These are phyloP conservation scores for Megaceryle maxima DNA, from an alignment of 2,113 vertebrate species.

Conservation along the genomic window DNA sequence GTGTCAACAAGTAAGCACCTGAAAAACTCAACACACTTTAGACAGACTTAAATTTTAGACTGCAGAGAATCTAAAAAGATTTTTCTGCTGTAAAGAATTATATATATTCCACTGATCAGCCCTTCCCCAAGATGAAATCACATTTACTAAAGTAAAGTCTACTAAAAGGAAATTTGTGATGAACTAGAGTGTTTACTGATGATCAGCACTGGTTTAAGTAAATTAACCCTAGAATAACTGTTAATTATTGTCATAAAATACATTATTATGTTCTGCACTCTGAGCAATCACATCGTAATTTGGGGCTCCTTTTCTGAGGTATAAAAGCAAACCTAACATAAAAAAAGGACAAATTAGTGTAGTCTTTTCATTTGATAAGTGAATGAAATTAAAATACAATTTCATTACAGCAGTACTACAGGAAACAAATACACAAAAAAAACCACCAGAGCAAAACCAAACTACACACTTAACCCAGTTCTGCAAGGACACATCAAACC, in stretches of 20 bases:
- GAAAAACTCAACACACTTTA: not conserved
- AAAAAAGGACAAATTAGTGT: not conserved
- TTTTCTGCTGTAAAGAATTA: not conserved
- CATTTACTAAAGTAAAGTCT: not conserved
- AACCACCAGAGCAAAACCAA: not conserved
- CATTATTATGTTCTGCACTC: not conserved
- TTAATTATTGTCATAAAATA: conserved; percentile 39
- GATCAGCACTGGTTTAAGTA: conserved; percentile 5
- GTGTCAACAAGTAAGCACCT: not conserved
- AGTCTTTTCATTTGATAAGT: conserved; percentile 37
- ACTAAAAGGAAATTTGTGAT: not conserved
- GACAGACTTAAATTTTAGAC: not conserved
- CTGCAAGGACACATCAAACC: conserved; percentile 42
- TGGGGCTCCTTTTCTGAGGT: not conserved
- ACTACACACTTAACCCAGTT: conserved; percentile 29
- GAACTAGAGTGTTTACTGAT: not conserved
- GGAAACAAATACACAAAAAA: conserved; percentile 37
- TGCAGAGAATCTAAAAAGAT: not conserved
- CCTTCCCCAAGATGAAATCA: not conserved
- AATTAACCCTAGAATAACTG: conserved; percentile 26
- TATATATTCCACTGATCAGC: not conserved
- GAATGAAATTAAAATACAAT: conserved; percentile 62
- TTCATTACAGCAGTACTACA: conserved; percentile 30
- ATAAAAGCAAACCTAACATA: conserved; percentile 29
- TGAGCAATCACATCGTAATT: conserved; percentile 10